A percentile compares a stretch with the other conserved stretches of the same genome.
Conservation (phyloP, 2,888 invertebrate species). For the Sycophila texana region DNA sequence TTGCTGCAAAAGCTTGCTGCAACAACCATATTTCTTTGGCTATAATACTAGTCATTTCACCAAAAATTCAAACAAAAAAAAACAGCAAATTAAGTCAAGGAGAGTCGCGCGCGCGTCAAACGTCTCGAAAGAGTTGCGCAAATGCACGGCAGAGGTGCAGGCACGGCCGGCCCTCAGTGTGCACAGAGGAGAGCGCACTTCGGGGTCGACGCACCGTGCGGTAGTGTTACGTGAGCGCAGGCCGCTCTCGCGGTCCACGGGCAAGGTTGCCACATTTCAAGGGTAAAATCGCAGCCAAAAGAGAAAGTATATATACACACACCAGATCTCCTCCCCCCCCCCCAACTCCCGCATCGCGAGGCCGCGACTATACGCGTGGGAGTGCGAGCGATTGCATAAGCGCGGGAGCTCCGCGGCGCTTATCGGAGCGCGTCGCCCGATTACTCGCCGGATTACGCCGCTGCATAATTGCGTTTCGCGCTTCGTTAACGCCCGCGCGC, state of each 20-base stretch:
- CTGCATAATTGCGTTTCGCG: constrained; percentile 35
- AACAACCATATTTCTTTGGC: too few species aligned
- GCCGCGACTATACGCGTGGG: background rate
- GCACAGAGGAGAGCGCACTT: background rate
- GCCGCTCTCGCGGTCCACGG: constrained; percentile 25
- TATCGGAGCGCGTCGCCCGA: constrained; percentile 24
- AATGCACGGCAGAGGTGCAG: background rate
- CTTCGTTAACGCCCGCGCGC: constrained; percentile 20
- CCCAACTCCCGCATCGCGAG: too few species aligned
- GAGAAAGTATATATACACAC: constrained; percentile 37
- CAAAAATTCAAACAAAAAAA: too few species aligned
- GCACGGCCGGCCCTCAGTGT: background rate
- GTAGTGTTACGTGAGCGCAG: constrained; percentile 33
- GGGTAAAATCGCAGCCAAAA: constrained; percentile 46
- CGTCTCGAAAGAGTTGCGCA: background rate
- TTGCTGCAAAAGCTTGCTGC: too few species aligned
- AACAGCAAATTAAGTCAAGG: too few species aligned
- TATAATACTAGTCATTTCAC: too few species aligned
- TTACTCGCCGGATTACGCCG: constrained; percentile 17
- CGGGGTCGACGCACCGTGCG: background rate
- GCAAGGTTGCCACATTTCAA: constrained; percentile 51
- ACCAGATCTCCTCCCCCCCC: too few species aligned
- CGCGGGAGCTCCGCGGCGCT: constrained; percentile 8
- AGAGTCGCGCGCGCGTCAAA: too few species aligned
- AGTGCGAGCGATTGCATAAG: constrained; percentile 23